Evolutionary conservation across 2,113 vertebrate species (phyloP), one percentile per base, ranked within the genome.

Genomic region (Suncus etruscus): DNA sequence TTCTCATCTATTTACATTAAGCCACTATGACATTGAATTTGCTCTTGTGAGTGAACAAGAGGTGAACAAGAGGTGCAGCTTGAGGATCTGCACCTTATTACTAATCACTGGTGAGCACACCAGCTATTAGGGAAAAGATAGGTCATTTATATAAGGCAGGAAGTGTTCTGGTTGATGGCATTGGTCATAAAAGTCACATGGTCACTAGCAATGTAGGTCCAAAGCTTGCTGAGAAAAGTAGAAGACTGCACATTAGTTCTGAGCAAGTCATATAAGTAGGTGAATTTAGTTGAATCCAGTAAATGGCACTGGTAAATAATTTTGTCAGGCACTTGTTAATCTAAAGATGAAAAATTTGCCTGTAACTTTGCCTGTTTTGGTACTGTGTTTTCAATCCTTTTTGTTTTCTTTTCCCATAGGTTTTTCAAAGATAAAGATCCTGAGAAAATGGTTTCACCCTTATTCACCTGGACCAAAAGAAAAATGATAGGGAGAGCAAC

Each of bases 71-170:
- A 39, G 39, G 39, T 39, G 39, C 39, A 39, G 39, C 39, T 39
- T 78, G 74, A 73, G 11, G 27, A 93, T 39, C 47, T 48, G n/a
- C 12, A 76, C n/a, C 20, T 90, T 24, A 86, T 85, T 68, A 86
- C 66, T 90, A 51, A 83, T 88, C 24, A 48, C 63, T 32, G 24
- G 22, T 69, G 24, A 77, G 29, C 29, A 85, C n/a, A 63, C 51
- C 48, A 86, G n/a, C 50, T 87, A n/a, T 68, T 90, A 86, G 74
- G 12, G 47, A 73, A 80, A 88, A 95, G 45, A 79, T 45, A 58
- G 70, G 27, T 61, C 16, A 6, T 92, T 95, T 84, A 29, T 74
- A 83, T 69, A 82, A 89, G 61, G 48, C 18, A 77, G 78, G 76
- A n/a, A n/a, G 78, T 72, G 91, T 87, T 65, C 69, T 58, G 68